phyloP scores from a whole-genome alignment of 2,888 invertebrate species.

The Andrena camellia region DNA sequence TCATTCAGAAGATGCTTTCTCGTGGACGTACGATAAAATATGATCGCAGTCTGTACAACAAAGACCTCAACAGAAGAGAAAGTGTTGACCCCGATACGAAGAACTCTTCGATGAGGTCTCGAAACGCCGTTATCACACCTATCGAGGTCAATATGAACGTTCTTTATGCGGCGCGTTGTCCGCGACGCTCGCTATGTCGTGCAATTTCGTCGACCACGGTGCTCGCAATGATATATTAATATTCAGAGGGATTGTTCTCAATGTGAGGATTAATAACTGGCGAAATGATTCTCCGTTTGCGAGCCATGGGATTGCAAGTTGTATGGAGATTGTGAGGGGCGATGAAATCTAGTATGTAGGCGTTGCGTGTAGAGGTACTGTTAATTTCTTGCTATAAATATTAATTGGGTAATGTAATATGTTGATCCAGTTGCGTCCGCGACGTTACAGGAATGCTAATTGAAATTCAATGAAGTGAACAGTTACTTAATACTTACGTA shows the following conservation, averaged over 20 bases:
- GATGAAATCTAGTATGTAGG: constrained; percentile 31
- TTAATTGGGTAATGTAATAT: constrained; percentile 57
- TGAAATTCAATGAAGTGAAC: neutral
- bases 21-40: constrained; percentile 27
- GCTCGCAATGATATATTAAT: constrained; percentile 48
- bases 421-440: constrained; percentile 43
- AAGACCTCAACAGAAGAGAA: constrained; percentile 60
- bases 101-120: constrained; percentile 62
- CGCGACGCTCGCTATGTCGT: constrained; percentile 14
- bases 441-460: constrained; percentile 29
- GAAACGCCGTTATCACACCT: constrained; percentile 63
- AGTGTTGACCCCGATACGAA: constrained; percentile 75
- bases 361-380: constrained; percentile 41
- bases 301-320: neutral
- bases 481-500: constrained; percentile 24
- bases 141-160: constrained; percentile 61
- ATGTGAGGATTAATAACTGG: constrained; percentile 3
- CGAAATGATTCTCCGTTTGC: neutral
- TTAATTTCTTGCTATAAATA: constrained; percentile 65
- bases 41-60: constrained; percentile 13
- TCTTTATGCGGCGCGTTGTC: constrained; percentile 38
- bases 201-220: constrained; percentile 37
- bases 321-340: neutral
- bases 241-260: constrained; percentile 12
- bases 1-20: constrained; percentile 33